Base-by-base conservation (phyloP, 2,113 vertebrate genomes). In the Osmerus eperlanus region DNA sequence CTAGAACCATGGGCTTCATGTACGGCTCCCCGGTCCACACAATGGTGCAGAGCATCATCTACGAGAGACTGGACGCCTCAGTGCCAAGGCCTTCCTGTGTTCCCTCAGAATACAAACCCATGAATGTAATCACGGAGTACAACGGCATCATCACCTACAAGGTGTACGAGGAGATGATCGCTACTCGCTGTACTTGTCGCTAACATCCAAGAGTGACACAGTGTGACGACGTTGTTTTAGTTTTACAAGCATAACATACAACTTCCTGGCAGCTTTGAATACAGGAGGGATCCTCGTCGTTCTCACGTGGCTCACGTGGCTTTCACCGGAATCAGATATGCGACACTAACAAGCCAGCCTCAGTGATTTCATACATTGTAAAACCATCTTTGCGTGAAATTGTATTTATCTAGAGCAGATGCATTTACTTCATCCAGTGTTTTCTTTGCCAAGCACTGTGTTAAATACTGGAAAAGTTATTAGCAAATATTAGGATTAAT, bases 151-250 rank as follows among this genome's bases (percentile, higher is more conserved):
- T 97, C 0, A 92, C 91, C 67, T 97, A 97, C 81, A 97, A 97
- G 74, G 96, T 98, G 76, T 97, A 97, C 3, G 93, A 95, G 69
- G 94, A 99, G 21, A 98, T 99, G 97, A 93, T 98, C 1, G 97
- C 96, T 0, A 98, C 94, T 0, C 90, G 82, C 67, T 99, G 97
- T 79, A 98, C 97, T 4, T 98, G 97, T 78, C 96, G 95, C 19
- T 99, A 92, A 84, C 29, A 74, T 29, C 32, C 59, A 65, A 32
- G 36, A 16, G 21, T 36, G 60, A 60, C 21, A 70, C n/a, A 70
- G 58, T 51, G 58, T 12, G 3, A 9, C 28, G 3, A 29, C 19
- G 59, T 65, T 36, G 47, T 64, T 65, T 70, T 59, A 69, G 64
- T 76, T 79, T 82, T 67, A 78, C 18, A 23, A 65, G 23, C 80